Percentiles rank a stretch among this genome's conserved stretches.
These are phyloP conservation scores for Himalopsyche japonica DNA, from an alignment of 2,888 invertebrate genomes.

Conservation along the genomic window DNA sequence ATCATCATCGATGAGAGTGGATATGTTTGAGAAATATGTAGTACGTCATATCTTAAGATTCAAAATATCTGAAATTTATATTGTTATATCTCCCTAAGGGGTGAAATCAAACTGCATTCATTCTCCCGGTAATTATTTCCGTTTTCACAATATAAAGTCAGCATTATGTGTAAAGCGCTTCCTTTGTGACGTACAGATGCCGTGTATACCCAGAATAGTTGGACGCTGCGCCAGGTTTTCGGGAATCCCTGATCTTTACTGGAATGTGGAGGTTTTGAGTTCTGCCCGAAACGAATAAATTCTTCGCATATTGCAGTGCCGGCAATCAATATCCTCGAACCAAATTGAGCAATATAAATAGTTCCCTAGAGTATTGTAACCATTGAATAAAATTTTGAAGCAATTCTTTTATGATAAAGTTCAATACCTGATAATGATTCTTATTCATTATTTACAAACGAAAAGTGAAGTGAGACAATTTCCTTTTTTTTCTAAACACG, in stretches of 20 bases:
- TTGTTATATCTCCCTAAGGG: not conserved
- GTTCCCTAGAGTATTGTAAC: not conserved
- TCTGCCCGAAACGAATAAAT: slow-evolving; percentile 9
- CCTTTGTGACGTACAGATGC: not conserved
- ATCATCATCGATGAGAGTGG: too few species aligned
- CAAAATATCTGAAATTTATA: not conserved
- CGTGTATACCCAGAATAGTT: slow-evolving; percentile 10
- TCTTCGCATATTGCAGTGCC: slow-evolving; percentile 18
- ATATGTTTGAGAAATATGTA: too few species aligned
- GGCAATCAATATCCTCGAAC: not conserved
- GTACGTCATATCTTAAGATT: not conserved
- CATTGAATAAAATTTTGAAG: too few species aligned
- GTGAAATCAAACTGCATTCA: not conserved
- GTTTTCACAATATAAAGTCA: not conserved
- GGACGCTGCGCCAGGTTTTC: slow-evolving; percentile 26
- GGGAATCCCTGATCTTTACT: slow-evolving; percentile 28
- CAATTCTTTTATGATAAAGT: too few species aligned
- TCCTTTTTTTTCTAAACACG: too few species aligned
- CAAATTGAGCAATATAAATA: not conserved
- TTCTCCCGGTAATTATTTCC: not conserved
- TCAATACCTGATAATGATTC: too few species aligned
- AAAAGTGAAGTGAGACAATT: too few species aligned
- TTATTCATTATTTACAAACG: too few species aligned
- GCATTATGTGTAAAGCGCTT: not conserved
- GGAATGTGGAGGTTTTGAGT: slow-evolving; percentile 27